Base-by-base conservation (phyloP, 37 sponge, comb jelly and placozoan genomes). In the Beroe forskalii region DNA sequence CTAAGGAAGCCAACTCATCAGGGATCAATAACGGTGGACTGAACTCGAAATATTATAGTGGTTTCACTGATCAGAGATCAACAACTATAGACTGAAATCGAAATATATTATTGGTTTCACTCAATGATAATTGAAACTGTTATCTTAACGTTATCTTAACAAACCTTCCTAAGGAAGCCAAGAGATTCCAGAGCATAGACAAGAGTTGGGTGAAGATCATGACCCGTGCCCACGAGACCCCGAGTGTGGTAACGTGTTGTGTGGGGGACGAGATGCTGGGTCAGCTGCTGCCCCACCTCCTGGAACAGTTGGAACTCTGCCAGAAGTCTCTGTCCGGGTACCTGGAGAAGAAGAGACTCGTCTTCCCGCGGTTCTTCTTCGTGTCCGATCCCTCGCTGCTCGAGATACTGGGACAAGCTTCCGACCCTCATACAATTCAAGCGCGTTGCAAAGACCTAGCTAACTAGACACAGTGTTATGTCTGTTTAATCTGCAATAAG, bases 351-450 rank as follows among this genome's bases (percentile, higher is more conserved):
- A 98, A 98, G 90, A 72, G 99, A 35, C 94, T 98, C 62, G 63
- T 98, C 67, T 98, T 98, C 67, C 99, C 99, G 12, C 83, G 97
- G 19, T 98, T 98, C 97, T 98, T 98, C 96, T 98, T 98, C 91
- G 95, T 98, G 30, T 98, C 99, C 33, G 99, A 98, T 86, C 94
- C 99, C 32, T 95, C 97, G 0, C 94, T 98, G 36, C 92, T 98
- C 89, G 99, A 98, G 90, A 98, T 98, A 41, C 92, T 98, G 62
- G 99, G 99, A 24, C 99, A 98, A 67, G 99, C 99, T 31, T 94
- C 94, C n/a, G 94, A 98, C 90, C 94, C 97, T n/a, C 99, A 98
- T 92, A 98, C 99, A 48, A 98, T 98, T 22, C 75, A 72, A 39
- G 75, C 35, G 35, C 35, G 28, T 4, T 27, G n/a, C n/a, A n/a